phyloP scores from a whole-genome alignment of 1,140 invertebrate genomes.

The Heliconius eleuchia region DNA sequence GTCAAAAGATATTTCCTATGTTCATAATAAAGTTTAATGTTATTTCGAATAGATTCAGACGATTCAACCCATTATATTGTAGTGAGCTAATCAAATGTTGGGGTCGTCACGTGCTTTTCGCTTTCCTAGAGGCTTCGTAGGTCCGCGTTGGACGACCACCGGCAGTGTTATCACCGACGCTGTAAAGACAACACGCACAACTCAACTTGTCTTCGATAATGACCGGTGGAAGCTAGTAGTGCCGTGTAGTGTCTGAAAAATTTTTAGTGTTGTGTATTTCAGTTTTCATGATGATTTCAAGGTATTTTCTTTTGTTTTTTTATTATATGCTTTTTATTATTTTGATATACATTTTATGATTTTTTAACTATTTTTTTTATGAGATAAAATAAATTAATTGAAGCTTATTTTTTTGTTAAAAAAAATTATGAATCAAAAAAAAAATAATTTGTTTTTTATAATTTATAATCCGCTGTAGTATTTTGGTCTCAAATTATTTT shows the following conservation, averaged over 20 bases:
- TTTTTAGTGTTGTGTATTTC: constrained; percentile 38
- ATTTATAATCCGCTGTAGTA: too few relatives aligned
- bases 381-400: too few relatives aligned
- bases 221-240: constrained; percentile 34
- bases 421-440: too few relatives aligned
- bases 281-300: constrained; percentile 43
- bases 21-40: not conserved
- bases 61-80: constrained; percentile 1
- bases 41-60: not conserved
- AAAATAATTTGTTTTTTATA: too few relatives aligned
- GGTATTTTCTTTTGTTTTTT: constrained; percentile 25
- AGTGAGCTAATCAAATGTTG: constrained; percentile 22
- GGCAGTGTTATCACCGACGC: constrained; percentile 59
- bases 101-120: constrained; percentile 49
- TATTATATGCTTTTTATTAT: not conserved
- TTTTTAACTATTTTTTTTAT: too few relatives aligned
- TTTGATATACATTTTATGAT: not conserved
- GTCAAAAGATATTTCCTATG: not conserved
- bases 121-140: constrained; percentile 65
- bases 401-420: too few relatives aligned
- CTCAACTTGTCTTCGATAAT: constrained; percentile 40
- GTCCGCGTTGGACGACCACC: constrained; percentile 29
- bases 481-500: too few relatives aligned
- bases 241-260: constrained; percentile 44
- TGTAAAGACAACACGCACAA: constrained; percentile 54